Evolutionary conservation across 2,888 invertebrate species (phyloP), one percentile per base, ranked within the genome.

Genomic region (Philopedon plagiatum): DNA sequence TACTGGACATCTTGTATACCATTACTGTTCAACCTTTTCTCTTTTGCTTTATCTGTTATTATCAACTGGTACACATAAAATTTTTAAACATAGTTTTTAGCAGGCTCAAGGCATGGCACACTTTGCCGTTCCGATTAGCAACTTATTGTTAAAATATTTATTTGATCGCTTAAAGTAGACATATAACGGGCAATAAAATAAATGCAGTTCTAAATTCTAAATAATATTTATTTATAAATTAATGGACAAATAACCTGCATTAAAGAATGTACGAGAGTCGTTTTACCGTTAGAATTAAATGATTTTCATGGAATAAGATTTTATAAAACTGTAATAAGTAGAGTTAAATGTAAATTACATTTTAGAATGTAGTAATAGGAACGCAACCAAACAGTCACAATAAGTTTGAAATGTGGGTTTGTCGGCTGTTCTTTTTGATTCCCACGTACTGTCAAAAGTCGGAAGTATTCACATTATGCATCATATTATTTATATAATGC

Each of bases 121-220:
- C 63, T 64, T 64, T 39, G 63, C 32, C 54, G 63, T 64, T 64
- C 63, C 63, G 51, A 64, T 64, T 64, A 64, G 21, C 63, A 51
- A 34, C 11, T 54, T 49, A 34, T 64, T 46, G 32, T 54, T 37
- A 46, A 51, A 49, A 51, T 64, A 26, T 64, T 64, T 64, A 64
- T 54, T 64, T 64, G 23, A 54, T 64, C 63, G n/a, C n/a, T 19
- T 54, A 64, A 54, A 54, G 64, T 64, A 34, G 64, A 64, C 64
- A 26, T 54, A 39, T 64, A 64, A 64, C 64, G 64, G 64, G 64
- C 54, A 64, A 54, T 64, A 23, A 39, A 51, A 51, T 46, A 34
- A 49, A 63, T 54, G 29, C 29, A 54, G 51, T 54, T 54, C 29
- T 54, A 26, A 11, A 64, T 41, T 23, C 64, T 54, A 34, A 64